Percentiles rank a stretch among this genome's conserved stretches.
phyloP scores from a whole-genome alignment of 2,113 vertebrate genomes.

The Alouatta palliata region DNA sequence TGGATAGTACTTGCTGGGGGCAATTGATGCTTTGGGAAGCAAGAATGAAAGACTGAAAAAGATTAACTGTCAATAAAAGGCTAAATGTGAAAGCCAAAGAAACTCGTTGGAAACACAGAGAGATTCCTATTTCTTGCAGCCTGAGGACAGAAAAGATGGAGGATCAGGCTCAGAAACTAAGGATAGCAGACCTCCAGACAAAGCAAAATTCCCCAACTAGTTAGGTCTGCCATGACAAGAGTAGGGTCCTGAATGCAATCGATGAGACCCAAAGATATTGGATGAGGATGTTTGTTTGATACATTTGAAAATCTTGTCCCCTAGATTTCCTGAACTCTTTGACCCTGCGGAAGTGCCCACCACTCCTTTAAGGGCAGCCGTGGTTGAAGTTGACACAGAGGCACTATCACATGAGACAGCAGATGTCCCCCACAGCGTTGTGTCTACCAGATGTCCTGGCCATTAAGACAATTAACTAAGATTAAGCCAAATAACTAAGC shows the following conservation, averaged over 20 bases:
- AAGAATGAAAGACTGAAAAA: neutral
- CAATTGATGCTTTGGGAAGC: conserved; percentile 23
- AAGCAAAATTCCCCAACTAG: neutral
- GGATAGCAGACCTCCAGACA: neutral
- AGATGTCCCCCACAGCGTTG: neutral
- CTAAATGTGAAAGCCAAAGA: neutral
- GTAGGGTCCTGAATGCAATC: neutral
- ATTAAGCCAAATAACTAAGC: neutral
- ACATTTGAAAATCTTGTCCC: neutral
- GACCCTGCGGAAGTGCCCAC: neutral
- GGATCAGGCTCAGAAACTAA: neutral
- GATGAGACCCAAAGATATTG: neutral
- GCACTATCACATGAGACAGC: neutral
- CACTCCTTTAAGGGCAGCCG: neutral
- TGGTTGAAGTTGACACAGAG: neutral
- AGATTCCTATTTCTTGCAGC: neutral
- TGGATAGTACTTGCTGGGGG: neutral
- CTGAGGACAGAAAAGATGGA: neutral
- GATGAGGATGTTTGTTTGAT: neutral
- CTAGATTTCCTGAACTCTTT: neutral
- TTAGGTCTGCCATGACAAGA: neutral
- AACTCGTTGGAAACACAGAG: neutral
- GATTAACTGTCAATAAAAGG: neutral
- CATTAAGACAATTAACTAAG: neutral
- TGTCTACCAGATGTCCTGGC: neutral